Evolutionary conservation across 2,797 vertebrate genomes (phyloP).

Genomic region (Haliaeetus vocifer): DNA sequence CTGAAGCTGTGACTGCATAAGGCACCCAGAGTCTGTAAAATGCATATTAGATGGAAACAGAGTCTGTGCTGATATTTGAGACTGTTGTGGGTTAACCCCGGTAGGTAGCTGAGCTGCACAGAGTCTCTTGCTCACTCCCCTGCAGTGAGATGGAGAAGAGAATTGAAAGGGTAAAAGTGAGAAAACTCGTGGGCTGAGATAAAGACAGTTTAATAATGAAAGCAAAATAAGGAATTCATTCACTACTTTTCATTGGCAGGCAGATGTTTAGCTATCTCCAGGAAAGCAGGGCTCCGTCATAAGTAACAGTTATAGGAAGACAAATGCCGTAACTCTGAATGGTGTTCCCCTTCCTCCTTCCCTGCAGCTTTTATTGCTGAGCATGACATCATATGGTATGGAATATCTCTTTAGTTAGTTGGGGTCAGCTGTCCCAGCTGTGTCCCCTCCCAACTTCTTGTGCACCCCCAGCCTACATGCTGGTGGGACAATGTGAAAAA

Average conservation of each 20-base stretch:
- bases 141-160: not conserved
- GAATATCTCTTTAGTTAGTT: not conserved
- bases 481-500: not conserved
- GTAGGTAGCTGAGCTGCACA: not conserved
- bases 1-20: not conserved
- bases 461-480: fast-evolving
- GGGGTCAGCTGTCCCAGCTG: not conserved
- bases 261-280: not conserved
- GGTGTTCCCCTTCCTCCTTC: not conserved
- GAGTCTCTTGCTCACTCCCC: not conserved
- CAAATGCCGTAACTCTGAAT: not conserved
- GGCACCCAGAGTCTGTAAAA: not conserved
- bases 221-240: not conserved
- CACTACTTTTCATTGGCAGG: not conserved
- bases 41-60: not conserved
- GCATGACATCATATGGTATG: too few relatives aligned
- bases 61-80: not conserved
- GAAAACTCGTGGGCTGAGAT: not conserved
- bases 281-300: not conserved
- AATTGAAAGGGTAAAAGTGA: not conserved
- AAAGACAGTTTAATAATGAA: not conserved
- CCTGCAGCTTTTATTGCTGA: not conserved
- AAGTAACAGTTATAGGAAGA: not conserved
- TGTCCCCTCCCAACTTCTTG: fast-evolving
- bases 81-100: not conserved